phyloP scores from a whole-genome alignment of 2,113 vertebrate genomes.

The Panurus biarmicus region DNA sequence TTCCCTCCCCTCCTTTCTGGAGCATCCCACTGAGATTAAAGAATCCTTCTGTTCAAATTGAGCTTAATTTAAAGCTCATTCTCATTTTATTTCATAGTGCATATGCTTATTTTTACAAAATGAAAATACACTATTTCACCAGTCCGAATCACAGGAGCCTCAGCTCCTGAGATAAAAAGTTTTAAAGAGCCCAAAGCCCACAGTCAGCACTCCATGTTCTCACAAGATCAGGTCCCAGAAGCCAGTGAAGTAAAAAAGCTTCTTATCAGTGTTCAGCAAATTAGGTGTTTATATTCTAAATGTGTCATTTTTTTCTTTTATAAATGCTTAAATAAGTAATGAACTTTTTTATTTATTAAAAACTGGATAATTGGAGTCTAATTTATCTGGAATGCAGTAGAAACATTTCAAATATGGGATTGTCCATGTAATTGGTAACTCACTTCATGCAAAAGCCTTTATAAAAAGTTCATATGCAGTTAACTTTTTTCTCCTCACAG shows the following conservation, averaged over 20 bases:
- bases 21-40: background rate
- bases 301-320: background rate
- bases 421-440: background rate
- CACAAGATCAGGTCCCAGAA: background rate
- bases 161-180: background rate
- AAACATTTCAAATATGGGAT: background rate
- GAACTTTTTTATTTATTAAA: background rate
- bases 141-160: background rate
- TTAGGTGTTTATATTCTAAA: background rate
- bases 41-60: background rate
- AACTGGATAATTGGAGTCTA: background rate
- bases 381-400: background rate
- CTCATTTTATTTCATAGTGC: background rate
- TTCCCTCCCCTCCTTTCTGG: background rate
- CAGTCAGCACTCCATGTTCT: background rate
- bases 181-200: background rate
- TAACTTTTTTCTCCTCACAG: background rate
- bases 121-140: background rate
- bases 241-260: background rate
- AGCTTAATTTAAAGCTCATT: background rate
- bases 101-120: background rate
- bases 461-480: background rate
- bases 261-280: background rate
- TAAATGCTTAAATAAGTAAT: background rate
- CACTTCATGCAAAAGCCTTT: background rate